Evolutionary conservation across 2,888 invertebrate species (phyloP).

Genomic region (Pachymerium ferrugineum): DNA sequence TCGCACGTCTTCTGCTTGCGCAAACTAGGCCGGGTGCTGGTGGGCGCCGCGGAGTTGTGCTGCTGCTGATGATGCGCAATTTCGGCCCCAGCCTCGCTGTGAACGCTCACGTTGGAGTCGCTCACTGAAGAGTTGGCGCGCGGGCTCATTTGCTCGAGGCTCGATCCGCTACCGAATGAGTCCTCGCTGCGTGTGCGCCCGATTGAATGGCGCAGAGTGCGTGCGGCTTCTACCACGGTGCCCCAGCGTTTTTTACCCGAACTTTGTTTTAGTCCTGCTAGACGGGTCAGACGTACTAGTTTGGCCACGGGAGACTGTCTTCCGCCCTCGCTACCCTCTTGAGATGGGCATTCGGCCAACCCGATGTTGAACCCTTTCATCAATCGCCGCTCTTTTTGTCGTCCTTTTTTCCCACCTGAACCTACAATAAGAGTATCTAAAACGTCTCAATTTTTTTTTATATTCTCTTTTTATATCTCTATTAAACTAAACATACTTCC

Average conservation of each 20-base stretch:
- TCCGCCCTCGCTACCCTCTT: constrained; percentile 11
- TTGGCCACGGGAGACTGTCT: constrained; percentile 40
- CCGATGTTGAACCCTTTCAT: constrained; percentile 86
- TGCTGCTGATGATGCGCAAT: not conserved
- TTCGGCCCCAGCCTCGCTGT: constrained; percentile 8
- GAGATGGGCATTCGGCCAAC: constrained; percentile 33
- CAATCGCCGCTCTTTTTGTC: constrained; percentile 82
- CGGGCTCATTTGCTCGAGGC: constrained; percentile 53
- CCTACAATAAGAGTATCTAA: constrained; percentile 50
- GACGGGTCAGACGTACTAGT: constrained; percentile 43
- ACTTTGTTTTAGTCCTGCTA: constrained; percentile 43
- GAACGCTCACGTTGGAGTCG: constrained; percentile 31
- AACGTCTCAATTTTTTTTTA: not conserved
- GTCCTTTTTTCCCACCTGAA: constrained; percentile 86
- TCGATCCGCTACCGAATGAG: constrained; percentile 61
- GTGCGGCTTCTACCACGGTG: constrained; percentile 79
- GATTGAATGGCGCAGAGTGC: constrained; percentile 70
- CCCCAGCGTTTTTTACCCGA: constrained; percentile 48
- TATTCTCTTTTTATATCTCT: not conserved
- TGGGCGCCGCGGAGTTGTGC: constrained; percentile 14
- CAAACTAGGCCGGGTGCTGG: not conserved
- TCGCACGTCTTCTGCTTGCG: constrained; percentile 24
- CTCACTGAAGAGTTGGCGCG: constrained; percentile 25
- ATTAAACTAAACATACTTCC: too few species aligned
- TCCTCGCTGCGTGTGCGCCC: constrained; percentile 74